Evolutionary conservation across 2,888 invertebrate species (phyloP), one percentile per base, ranked within the genome.

Genomic region (Odontothrips loti): DNA sequence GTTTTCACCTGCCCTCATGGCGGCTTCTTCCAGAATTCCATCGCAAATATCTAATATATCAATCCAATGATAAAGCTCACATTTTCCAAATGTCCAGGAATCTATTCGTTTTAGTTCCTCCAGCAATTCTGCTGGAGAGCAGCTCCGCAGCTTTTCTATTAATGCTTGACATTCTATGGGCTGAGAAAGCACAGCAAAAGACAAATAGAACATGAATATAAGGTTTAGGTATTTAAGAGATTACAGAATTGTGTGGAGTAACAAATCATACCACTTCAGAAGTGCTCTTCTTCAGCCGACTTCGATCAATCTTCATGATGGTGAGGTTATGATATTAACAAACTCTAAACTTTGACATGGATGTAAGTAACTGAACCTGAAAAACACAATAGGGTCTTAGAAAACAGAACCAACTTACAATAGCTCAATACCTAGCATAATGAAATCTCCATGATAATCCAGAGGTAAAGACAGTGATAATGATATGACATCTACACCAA

Each of bases 21-120:
- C 92, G n/a, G 94, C 93, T 85, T 91, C 91, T 84, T 94, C 94
- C 83, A 95, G 88, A 83, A 95, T 92, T 82, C 90, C 90, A 86
- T 93, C 93, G 85, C 92, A 93, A 79, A 92, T 90, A 87, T 95
- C 95, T 81, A 95, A 88, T 29, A 95, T 92, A 87, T 94, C 94
- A 83, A 94, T 93, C 95, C 95, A 96, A 87, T 95, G 94, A 85
- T 93, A 93, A 27, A 96, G 88, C 87, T 96, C 95, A 87, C 95
- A 95, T 90, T 95, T 95, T 81, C 95, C 95, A 87, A 93, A 95
- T 47, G 93, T 93, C 95, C 95, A 95, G 78, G 93, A 92, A 85
- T 93, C 93, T 83, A 95, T 92, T 84, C 91, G 91, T 83, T 91
- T 91, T 82, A 95, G 88, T 86, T 93, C 93, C 80, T 90, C 89